Evolutionary conservation across 2,888 invertebrate genomes (phyloP).

Genomic region (Parnassius smintheus): DNA sequence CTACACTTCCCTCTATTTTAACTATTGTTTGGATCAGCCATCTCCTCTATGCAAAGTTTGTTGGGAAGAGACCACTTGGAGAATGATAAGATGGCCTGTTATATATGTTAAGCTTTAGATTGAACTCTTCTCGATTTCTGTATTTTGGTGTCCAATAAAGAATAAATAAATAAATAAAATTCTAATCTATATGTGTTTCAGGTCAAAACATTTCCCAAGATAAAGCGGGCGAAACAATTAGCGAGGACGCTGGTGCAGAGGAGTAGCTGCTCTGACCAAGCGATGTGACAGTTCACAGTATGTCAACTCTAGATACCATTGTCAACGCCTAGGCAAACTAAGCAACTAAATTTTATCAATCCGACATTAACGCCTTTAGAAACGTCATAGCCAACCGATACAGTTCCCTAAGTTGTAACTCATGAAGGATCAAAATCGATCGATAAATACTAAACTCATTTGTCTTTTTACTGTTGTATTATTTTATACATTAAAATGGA

Average conservation of each 20-base stretch:
- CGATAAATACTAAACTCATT: background rate
- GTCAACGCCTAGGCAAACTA: constrained; percentile 10
- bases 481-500: too few species aligned
- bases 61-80: too few species aligned
- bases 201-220: constrained; percentile 82
- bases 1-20: too few species aligned
- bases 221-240: constrained; percentile 77
- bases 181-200: constrained; percentile 32
- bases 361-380: background rate
- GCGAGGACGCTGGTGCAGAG: constrained; percentile 73
- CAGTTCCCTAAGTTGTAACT: background rate
- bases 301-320: constrained; percentile 79
- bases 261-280: constrained; percentile 60
- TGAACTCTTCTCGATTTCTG: too few species aligned
- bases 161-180: too few species aligned
- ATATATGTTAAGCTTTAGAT: too few species aligned
- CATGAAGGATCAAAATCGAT: background rate
- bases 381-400: background rate
- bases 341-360: constrained; percentile 2
- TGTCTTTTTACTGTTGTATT: background rate
- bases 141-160: too few species aligned
- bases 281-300: constrained; percentile 63
- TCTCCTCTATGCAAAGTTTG: too few species aligned
- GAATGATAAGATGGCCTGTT: too few species aligned
- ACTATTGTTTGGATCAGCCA: too few species aligned